A percentile compares a stretch with the other conserved stretches of the same genome.
Conservation (phyloP, 2,888 invertebrate genomes). For the Acrobasis suavella region DNA sequence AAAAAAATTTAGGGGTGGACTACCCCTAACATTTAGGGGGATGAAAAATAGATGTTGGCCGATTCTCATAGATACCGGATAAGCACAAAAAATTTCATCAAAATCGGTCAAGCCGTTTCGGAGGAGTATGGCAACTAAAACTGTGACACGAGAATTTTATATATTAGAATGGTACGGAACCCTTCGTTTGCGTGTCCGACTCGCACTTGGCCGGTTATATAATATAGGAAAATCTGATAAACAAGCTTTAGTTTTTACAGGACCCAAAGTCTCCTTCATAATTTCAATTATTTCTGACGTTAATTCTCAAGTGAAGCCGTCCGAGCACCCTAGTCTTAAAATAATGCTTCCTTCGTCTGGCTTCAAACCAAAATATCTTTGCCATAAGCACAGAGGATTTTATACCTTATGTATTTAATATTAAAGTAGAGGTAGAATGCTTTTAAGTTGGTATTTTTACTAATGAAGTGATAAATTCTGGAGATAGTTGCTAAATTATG, state of each 20-base stretch:
- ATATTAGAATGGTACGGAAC: no score
- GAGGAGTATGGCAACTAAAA: no score
- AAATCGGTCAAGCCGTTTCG: no score
- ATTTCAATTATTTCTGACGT: constrained; percentile 20
- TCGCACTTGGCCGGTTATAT: no score
- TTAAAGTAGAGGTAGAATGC: background rate
- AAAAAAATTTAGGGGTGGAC: no score
- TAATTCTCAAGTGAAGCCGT: constrained; percentile 13
- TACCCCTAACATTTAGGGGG: no score
- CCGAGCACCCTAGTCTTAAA: constrained; percentile 16
- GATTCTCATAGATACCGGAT: no score
- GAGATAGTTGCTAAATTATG: constrained; percentile 26
- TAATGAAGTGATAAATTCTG: constrained; percentile 28
- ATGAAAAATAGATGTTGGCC: no score
- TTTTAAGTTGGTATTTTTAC: constrained; percentile 22
- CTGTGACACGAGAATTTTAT: no score
- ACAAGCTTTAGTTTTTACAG: background rate
- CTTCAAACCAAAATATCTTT: background rate
- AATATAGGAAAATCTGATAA: no score
- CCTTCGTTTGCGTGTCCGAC: no score
- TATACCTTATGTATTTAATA: background rate
- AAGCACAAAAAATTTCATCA: no score
- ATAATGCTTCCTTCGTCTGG: constrained; percentile 19
- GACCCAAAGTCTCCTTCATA: constrained; percentile 3
- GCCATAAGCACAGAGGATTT: background rate